Base-by-base conservation (phyloP, 2,113 vertebrate species). In the Callionymus lyra region DNA sequence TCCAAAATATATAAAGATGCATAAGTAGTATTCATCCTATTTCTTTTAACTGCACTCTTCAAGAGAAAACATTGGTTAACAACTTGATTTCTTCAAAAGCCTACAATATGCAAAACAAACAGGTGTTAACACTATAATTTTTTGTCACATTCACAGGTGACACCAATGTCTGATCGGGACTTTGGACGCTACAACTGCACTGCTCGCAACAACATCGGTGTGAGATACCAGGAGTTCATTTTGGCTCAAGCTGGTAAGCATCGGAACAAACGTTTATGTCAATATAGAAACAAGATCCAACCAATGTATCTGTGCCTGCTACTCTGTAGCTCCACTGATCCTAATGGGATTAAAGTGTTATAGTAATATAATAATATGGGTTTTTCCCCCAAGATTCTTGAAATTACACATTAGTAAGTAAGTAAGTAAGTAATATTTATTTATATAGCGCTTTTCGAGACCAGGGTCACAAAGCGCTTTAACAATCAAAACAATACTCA, bases 131-230 rank as follows among this genome's bases (percentile, higher is more conserved):
- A n/a, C n/a, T n/a, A n/a, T n/a, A n/a, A n/a, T 10, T 38, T 16
- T 14, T 3, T n/a, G 13, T 16, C 41, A 9, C 34, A 10, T 15
- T 55, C 53, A 32, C 19, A 99, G 95, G 90, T 99, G 67, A 95
- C 92, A 34, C 95, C 95, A 0, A 89, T 91, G 74, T 95, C 91
- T 13, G 94, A 99, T 56, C 85, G 80, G 59, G 94, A 99, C 74
- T 99, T 98, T 43, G 95, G 94, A 44, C 82, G 87, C 13, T 99
- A 97, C 69, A 98, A 95, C 67, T 99, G 95, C 70, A 95, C 93
- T 31, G 95, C 95, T 33, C 88, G 90, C 43, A 98, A 98, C 76
- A 89, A 84, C 77, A 92, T 99, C 40, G 95, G 93, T 34, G 87
- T 90, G 48, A 85, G 89, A 47, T 91, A 88, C 72, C 92, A 97